Percentiles rank a stretch among this genome's conserved stretches.
Conservation (phyloP, 2,888 invertebrate genomes). For the Mesochorus sp. region DNA sequence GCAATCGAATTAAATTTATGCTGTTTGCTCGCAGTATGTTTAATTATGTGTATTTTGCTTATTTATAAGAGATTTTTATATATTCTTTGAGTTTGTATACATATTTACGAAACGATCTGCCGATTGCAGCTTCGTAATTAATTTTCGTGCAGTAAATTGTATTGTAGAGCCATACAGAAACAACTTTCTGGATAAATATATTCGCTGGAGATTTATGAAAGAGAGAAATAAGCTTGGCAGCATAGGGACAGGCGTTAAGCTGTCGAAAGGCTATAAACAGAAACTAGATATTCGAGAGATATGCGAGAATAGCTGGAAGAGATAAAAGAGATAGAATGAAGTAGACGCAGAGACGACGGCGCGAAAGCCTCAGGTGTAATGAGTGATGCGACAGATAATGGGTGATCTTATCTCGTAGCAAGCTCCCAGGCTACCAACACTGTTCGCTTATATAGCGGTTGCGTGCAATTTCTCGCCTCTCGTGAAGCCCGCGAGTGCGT, state of each 20-base stretch:
- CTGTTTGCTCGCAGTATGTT: not conserved
- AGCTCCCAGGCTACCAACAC: conserved; percentile 53
- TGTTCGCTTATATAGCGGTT: conserved; percentile 57
- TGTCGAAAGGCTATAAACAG: conserved; percentile 68
- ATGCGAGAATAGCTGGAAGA: conserved; percentile 19
- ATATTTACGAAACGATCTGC: not conserved
- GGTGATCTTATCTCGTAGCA: conserved; percentile 69
- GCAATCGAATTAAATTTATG: not conserved
- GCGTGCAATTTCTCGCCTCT: conserved; percentile 59
- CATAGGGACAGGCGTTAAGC: conserved; percentile 67
- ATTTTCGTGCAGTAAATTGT: not conserved
- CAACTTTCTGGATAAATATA: not conserved
- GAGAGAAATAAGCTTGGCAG: conserved; percentile 25
- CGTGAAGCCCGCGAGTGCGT: conserved; percentile 43
- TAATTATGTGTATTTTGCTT: not conserved
- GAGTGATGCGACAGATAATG: conserved; percentile 75
- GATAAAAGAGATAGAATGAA: conserved; percentile 30
- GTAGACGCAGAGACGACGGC: conserved; percentile 29
- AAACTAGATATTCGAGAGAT: conserved; percentile 66
- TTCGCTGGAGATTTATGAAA: not conserved
- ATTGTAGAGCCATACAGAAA: not conserved
- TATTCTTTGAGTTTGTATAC: not conserved
- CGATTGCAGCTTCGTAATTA: not conserved
- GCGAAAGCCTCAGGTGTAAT: conserved; percentile 66
- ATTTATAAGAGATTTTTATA: conserved; percentile 1